A percentile compares a stretch with the other conserved stretches of the same genome.
phyloP scores from a whole-genome alignment of 23 tunicate genomes.

The Ascidia mentula region DNA sequence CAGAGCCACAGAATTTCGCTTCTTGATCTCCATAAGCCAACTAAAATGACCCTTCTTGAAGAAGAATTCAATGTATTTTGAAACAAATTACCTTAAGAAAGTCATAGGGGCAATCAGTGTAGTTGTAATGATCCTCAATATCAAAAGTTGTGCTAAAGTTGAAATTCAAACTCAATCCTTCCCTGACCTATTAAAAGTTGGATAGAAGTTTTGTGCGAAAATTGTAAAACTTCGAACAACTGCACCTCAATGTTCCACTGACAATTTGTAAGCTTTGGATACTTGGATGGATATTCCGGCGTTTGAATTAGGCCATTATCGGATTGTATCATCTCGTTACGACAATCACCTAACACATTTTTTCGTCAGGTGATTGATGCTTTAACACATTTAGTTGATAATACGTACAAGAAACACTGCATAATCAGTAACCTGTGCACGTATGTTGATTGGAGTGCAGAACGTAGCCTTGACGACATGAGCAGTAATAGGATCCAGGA shows the following conservation, averaged over 20 bases:
- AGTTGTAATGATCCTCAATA: constrained; percentile 48
- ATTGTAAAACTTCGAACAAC: background rate
- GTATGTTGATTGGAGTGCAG: constrained; percentile 83
- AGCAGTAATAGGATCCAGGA: constrained; percentile 76
- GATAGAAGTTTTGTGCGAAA: no score
- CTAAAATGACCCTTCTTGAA: no score
- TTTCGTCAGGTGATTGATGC: background rate
- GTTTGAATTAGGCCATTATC: constrained; percentile 39
- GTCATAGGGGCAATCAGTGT: constrained; percentile 72
- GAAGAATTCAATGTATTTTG: no score
- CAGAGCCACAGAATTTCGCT: constrained; percentile 44
- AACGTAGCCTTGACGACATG: constrained; percentile 63
- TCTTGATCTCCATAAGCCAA: constrained; percentile 23
- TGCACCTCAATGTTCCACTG: constrained; percentile 77
- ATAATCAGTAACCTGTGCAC: constrained; percentile 62
- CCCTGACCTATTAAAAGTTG: constrained; percentile 55
- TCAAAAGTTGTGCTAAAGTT: constrained; percentile 29
- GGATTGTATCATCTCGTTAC: background rate
- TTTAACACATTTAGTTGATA: no score
- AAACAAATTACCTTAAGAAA: constrained; percentile 53
- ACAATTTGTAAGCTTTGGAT: constrained; percentile 75
- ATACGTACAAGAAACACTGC: background rate
- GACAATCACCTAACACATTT: background rate
- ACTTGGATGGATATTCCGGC: constrained; percentile 63
- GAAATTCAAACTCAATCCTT: constrained; percentile 35